A percentile compares a stretch with the other conserved stretches of the same genome.
phyloP scores from a whole-genome alignment of 2,888 invertebrate species.

The Apocheima hispidaria region DNA sequence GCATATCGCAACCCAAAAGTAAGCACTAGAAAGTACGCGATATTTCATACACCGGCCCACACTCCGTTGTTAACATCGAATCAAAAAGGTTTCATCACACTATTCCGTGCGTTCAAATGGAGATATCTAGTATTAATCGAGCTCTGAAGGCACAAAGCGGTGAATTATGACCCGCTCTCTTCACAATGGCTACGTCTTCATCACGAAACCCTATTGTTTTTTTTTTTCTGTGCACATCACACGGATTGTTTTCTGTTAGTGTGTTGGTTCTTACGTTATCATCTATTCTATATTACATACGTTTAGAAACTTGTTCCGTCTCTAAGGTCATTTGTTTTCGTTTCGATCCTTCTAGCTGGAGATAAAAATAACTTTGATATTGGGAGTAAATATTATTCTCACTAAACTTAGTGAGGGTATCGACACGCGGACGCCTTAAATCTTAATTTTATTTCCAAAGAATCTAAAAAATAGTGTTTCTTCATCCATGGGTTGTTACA shows the following conservation, averaged over 20 bases:
- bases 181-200: conserved; percentile 86
- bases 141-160: conserved; percentile 82
- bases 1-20: conserved; percentile 35
- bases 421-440: background rate
- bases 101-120: conserved; percentile 78
- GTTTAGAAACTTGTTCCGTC: conserved; percentile 80
- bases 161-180: conserved; percentile 83
- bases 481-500: too few relatives aligned
- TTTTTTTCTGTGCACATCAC: conserved; percentile 78
- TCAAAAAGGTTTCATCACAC: conserved; percentile 84
- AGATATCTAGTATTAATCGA: conserved; percentile 86
- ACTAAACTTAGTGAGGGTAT: background rate
- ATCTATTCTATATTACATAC: conserved; percentile 48
- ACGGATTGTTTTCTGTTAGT: conserved; percentile 82
- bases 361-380: conserved; percentile 54
- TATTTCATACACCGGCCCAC: conserved; percentile 60
- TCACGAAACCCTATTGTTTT: conserved; percentile 83
- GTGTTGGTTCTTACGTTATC: conserved; percentile 67
- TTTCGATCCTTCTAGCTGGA: conserved; percentile 54
- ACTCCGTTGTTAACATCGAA: conserved; percentile 69
- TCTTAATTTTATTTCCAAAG: background rate
- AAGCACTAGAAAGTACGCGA: conserved; percentile 41
- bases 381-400: conserved; percentile 44
- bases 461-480: too few relatives aligned
- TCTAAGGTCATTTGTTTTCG: conserved; percentile 71